Evolutionary conservation across 2,113 vertebrate genomes (phyloP).

Genomic region (Notarius lentiginosus): DNA sequence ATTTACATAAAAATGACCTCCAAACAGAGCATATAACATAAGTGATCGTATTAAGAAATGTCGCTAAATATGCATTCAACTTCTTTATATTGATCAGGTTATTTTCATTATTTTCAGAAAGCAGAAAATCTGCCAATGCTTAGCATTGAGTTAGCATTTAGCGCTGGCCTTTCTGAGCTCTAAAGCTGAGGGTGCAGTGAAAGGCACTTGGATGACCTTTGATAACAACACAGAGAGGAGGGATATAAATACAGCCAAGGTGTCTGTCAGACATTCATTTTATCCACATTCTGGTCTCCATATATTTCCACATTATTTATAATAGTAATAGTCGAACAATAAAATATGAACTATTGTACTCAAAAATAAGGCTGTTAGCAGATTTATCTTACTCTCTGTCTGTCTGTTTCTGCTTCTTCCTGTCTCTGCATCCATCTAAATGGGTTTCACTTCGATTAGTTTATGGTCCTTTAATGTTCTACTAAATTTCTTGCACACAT

Average conservation of each 20-base stretch:
- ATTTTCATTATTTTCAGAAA: background rate
- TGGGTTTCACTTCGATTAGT: background rate
- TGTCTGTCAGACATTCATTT: background rate
- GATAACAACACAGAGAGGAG: background rate
- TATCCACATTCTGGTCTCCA: background rate
- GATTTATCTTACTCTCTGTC: background rate
- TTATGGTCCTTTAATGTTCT: background rate
- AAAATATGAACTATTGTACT: background rate
- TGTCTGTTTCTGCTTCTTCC: background rate
- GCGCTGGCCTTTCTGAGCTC: too few species aligned
- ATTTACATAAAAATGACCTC: background rate
- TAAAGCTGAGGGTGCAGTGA: background rate
- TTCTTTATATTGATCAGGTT: background rate
- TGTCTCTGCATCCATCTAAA: background rate
- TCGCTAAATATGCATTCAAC: background rate
- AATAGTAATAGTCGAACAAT: background rate
- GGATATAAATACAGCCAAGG: background rate
- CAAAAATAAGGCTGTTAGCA: background rate
- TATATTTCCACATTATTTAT: background rate
- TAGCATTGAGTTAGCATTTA: background rate
- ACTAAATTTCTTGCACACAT: background rate
- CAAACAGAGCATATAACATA: background rate
- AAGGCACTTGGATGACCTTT: background rate
- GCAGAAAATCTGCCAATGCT: background rate
- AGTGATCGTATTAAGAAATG: background rate